Percentiles rank a stretch among this genome's conserved stretches.
These are phyloP conservation scores for Trichopria drosophilae DNA, from an alignment of 2,888 invertebrate species.

Conservation along the genomic window DNA sequence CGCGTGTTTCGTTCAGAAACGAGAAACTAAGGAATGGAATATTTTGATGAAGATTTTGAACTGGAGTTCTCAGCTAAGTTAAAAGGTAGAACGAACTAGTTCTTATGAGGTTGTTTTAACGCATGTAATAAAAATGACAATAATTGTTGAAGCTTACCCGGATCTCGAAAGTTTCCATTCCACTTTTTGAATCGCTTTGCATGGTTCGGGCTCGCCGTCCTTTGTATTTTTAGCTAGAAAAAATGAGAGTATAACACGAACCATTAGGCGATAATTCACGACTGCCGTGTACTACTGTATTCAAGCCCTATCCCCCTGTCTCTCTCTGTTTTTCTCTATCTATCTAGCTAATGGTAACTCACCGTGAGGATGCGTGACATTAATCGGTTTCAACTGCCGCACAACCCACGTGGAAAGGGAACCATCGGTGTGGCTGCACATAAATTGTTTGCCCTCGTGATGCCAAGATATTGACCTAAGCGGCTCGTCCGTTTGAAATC, in stretches of 20 bases:
- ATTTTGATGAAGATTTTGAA: too few relatives aligned
- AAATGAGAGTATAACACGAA: conserved; percentile 36
- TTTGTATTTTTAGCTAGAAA: conserved; percentile 84
- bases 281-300: not conserved
- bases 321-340: not conserved
- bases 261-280: conserved; percentile 3
- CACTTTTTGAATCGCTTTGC: conserved; percentile 92
- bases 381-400: conserved; percentile 76
- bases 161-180: conserved; percentile 90
- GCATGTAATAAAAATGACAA: too few relatives aligned
- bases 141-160: conserved; percentile 69
- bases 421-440: conserved; percentile 95
- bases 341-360: conserved; percentile 51
- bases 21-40: too few relatives aligned
- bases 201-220: conserved; percentile 89
- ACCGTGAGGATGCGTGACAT: conserved; percentile 91
- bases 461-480: conserved; percentile 93
- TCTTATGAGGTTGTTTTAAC: too few relatives aligned
- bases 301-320: not conserved
- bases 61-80: too few relatives aligned
- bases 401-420: conserved; percentile 92
- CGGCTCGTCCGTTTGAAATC: conserved; percentile 76
- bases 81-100: too few relatives aligned
- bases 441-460: conserved; percentile 95
- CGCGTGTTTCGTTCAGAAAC: too few relatives aligned